phyloP scores from a whole-genome alignment of 1,140 invertebrate species.

The Drosophila kanapiae region DNA sequence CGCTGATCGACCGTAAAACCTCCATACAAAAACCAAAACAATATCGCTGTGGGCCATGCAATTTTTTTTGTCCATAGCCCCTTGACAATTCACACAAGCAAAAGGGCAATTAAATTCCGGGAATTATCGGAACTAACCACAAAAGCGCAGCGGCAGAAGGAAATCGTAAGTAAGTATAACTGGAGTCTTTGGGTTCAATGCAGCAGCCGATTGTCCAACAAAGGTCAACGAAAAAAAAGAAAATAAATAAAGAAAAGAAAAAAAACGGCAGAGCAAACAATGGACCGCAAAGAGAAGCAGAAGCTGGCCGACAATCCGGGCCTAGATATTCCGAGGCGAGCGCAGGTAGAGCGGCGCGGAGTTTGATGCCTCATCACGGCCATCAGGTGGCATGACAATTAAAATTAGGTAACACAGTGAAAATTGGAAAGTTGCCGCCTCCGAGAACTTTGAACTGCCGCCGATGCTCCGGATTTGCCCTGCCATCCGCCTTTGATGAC shows the following conservation, averaged over 20 bases:
- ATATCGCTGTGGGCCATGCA: constrained; percentile 68
- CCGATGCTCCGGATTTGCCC: constrained; percentile 29
- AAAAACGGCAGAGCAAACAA: constrained; percentile 66
- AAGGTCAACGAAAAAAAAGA: constrained; percentile 42
- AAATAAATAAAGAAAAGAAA: constrained; percentile 13
- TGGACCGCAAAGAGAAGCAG: constrained; percentile 18
- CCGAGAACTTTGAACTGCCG: constrained; percentile 75
- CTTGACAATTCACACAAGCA: constrained; percentile 47
- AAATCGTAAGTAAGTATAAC: constrained; percentile 63
- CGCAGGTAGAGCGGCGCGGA: constrained; percentile 15
- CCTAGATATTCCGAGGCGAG: background rate
- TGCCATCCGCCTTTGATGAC: constrained; percentile 54
- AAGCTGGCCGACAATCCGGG: constrained; percentile 1
- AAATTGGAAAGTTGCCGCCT: constrained; percentile 81
- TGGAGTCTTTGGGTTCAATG: constrained; percentile 38
- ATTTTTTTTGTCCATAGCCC: constrained; percentile 16
- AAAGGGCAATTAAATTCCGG: constrained; percentile 78
- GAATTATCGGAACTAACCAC: constrained; percentile 63
- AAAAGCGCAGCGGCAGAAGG: constrained; percentile 65
- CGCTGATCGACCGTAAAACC: constrained; percentile 64
- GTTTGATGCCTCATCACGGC: constrained; percentile 53
- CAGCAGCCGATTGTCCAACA: constrained; percentile 38
- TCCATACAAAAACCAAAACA: constrained; percentile 49
- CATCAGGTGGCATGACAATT: constrained; percentile 85
- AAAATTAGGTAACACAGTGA: constrained; percentile 81